Evolutionary conservation across 2,888 invertebrate species (phyloP).

Genomic region (Thereva unica): DNA sequence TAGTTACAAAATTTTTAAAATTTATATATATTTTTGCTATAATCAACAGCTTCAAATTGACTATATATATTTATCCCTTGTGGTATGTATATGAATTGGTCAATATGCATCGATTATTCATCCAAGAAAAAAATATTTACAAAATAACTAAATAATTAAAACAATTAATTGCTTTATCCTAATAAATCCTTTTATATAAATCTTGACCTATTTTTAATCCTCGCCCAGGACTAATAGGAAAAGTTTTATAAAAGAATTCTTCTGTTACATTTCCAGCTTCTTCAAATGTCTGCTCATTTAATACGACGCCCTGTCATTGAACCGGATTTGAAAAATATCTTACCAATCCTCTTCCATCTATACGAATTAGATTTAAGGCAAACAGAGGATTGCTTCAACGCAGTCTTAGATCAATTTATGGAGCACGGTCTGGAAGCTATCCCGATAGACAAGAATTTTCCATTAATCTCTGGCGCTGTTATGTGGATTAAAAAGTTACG

Average conservation of each 20-base stretch:
- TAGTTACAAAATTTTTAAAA: no score
- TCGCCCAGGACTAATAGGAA: no score
- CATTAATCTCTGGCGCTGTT: conserved; percentile 68
- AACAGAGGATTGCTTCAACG: conserved; percentile 47
- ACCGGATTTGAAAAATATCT: conserved; percentile 61
- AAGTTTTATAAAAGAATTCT: conserved; percentile 6
- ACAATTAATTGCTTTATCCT: no score
- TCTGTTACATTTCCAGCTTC: conserved; percentile 53
- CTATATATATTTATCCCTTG: no score
- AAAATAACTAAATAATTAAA: no score
- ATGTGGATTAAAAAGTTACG: conserved; percentile 64
- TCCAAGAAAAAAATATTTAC: no score
- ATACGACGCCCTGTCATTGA: conserved; percentile 62
- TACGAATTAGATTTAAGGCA: conserved; percentile 54
- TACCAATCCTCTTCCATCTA: conserved; percentile 59
- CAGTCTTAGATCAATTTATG: not conserved
- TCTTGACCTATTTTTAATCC: no score
- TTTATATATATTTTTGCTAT: no score
- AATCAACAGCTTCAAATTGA: no score
- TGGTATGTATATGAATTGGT: no score
- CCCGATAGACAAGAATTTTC: conserved; percentile 63
- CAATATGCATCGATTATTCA: no score
- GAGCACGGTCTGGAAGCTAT: conserved; percentile 45
- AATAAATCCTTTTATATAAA: no score
- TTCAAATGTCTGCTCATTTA: conserved; percentile 62